Evolutionary conservation across 1,140 invertebrate genomes (phyloP).

Genomic region (Bicyclus anynana): DNA sequence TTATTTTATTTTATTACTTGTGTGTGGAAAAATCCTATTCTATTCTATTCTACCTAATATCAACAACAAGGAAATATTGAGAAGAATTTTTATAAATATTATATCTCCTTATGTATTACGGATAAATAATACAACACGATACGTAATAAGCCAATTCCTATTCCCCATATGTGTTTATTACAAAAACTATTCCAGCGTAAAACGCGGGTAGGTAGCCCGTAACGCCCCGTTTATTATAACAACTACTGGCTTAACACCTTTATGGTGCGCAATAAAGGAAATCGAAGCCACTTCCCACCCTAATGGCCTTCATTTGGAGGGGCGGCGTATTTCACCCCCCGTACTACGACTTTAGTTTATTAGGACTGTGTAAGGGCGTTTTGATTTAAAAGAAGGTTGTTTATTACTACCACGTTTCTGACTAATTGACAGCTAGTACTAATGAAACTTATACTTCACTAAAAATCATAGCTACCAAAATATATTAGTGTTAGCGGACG

Average conservation of each 20-base stretch:
- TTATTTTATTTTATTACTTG: too few species aligned
- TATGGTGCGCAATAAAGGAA: slow-evolving; percentile 42
- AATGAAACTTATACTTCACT: too few species aligned
- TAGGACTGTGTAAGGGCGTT: slow-evolving; percentile 14
- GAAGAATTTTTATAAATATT: too few species aligned
- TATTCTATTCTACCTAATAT: too few species aligned
- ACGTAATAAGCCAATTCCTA: background rate
- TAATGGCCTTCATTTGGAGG: slow-evolving; percentile 38
- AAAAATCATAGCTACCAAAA: too few species aligned
- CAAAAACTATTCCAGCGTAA: slow-evolving; percentile 6
- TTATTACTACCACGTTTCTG: background rate
- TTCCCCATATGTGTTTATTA: slow-evolving; percentile 3
- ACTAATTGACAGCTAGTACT: too few species aligned
- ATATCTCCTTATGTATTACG: too few species aligned
- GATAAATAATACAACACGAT: too few species aligned
- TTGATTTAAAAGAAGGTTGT: slow-evolving; percentile 14
- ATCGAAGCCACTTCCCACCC: slow-evolving; percentile 37
- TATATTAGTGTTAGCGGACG: too few species aligned
- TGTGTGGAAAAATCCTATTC: too few species aligned
- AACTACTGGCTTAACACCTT: slow-evolving; percentile 37
- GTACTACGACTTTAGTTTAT: slow-evolving; percentile 32
- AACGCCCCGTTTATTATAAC: slow-evolving; percentile 32
- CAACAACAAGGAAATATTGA: too few species aligned
- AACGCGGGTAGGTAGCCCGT: slow-evolving; percentile 6
- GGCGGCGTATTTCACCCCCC: slow-evolving; percentile 30